These are phyloP conservation scores for Lepidocolaptes lacrymiger DNA, from an alignment of 2,797 vertebrate species.

Conservation along the genomic window DNA sequence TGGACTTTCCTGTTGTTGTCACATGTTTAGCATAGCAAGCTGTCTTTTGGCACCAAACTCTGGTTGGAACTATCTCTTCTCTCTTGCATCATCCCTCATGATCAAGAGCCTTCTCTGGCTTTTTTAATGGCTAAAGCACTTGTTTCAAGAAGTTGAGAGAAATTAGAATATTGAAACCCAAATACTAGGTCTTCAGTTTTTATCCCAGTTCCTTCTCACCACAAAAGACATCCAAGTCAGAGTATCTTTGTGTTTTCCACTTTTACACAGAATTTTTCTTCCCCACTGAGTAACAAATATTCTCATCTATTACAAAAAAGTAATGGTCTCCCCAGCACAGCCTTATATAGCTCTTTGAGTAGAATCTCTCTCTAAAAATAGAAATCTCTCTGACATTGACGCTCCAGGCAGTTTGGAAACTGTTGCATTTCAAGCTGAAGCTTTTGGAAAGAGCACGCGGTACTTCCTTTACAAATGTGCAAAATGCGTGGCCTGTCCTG, in stretches of 20 bases:
- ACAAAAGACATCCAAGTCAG: background rate
- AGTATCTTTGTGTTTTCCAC: background rate
- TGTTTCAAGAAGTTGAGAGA: background rate
- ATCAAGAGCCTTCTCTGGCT: background rate
- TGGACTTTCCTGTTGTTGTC: background rate
- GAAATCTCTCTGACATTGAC: constrained; percentile 54
- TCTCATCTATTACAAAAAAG: background rate
- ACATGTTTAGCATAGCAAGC: background rate
- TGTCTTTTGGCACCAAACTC: background rate
- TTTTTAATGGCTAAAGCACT: background rate
- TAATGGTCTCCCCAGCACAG: constrained; percentile 17
- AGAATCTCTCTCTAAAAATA: constrained; percentile 77
- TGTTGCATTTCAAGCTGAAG: constrained; percentile 55
- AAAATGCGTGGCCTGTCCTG: background rate
- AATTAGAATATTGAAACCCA: background rate
- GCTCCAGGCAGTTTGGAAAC: constrained; percentile 60
- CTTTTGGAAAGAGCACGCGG: background rate
- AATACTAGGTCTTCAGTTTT: background rate
- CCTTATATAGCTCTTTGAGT: constrained; percentile 72
- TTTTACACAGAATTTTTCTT: background rate
- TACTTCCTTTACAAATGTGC: constrained; percentile 15
- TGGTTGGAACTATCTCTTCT: background rate
- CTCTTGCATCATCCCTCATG: background rate
- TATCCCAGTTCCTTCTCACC: background rate
- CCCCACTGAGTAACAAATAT: background rate